Percentiles rank a stretch among this genome's conserved stretches.
Conservation (phyloP, 2,113 vertebrate genomes). For the Loxodonta africana region DNA sequence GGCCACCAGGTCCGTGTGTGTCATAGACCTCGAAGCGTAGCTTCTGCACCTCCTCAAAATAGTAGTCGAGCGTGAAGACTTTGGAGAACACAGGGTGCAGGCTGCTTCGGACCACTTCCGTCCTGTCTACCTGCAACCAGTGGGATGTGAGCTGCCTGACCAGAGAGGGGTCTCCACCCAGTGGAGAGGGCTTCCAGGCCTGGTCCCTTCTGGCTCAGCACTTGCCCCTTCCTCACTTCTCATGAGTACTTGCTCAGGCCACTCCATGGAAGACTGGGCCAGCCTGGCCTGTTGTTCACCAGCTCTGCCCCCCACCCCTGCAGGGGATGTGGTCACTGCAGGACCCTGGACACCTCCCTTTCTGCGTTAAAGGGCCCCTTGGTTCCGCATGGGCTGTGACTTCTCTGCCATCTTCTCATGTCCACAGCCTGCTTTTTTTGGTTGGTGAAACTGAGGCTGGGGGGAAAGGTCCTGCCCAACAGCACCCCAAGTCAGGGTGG, state of each 20-base stretch:
- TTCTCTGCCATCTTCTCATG: not conserved
- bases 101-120: constrained; percentile 97
- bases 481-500: not conserved
- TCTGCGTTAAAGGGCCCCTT: not conserved
- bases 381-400: rapidly evolving
- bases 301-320: not conserved
- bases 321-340: not conserved
- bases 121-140: constrained; percentile 93
- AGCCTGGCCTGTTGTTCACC: rapidly evolving
- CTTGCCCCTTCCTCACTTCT: not conserved
- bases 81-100: constrained; percentile 96
- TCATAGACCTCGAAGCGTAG: constrained; percentile 97
- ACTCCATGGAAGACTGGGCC: not conserved
- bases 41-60: constrained; percentile 98
- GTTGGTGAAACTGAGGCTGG: not conserved
- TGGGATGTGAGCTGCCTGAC: not conserved
- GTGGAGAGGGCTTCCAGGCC: not conserved
- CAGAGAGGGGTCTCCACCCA: rapidly evolving
- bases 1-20: constrained; percentile 93
- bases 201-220: not conserved
- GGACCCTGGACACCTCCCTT: not conserved
- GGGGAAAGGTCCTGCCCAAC: not conserved
- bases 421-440: not conserved
- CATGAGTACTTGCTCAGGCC: not conserved
- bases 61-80: constrained; percentile 95